phyloP scores from a whole-genome alignment of 2,797 vertebrate genomes.

The Halcyon badia region DNA sequence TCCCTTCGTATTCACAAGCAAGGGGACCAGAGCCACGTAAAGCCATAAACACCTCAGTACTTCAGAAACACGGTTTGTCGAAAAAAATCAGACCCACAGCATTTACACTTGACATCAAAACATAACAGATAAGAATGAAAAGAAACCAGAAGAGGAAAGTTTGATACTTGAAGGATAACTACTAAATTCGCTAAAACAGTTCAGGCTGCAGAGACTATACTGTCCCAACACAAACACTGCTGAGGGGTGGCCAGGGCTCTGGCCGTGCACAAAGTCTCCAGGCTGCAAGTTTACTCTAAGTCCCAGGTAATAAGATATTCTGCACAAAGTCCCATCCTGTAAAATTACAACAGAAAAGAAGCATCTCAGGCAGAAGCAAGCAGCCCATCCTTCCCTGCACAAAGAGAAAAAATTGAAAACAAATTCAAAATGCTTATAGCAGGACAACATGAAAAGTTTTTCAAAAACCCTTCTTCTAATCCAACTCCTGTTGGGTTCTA shows the following conservation, averaged over 20 bases:
- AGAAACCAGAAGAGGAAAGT: neutral
- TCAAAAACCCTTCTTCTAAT: neutral
- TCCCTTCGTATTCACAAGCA: neutral
- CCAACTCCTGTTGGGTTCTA: too few relatives aligned
- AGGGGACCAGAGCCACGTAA: neutral
- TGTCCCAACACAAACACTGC: neutral
- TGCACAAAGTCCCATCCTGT: neutral
- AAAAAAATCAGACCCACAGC: neutral
- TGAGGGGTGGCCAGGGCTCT: neutral
- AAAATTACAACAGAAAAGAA: neutral
- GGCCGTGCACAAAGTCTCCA: neutral
- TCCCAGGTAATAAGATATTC: accelerated
- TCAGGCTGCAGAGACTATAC: neutral
- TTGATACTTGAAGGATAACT: neutral
- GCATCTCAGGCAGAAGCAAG: neutral
- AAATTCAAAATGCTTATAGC: neutral
- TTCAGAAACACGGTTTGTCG: accelerated
- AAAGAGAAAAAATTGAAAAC: neutral
- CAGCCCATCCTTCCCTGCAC: accelerated
- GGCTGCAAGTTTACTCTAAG: neutral
- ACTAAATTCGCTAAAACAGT: neutral
- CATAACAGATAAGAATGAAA: neutral
- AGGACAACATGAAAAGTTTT: neutral
- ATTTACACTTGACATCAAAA: neutral
- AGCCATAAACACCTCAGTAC: neutral